Conservation (phyloP, 2,113 vertebrate genomes). For the Beaufortia kweichowensis region DNA sequence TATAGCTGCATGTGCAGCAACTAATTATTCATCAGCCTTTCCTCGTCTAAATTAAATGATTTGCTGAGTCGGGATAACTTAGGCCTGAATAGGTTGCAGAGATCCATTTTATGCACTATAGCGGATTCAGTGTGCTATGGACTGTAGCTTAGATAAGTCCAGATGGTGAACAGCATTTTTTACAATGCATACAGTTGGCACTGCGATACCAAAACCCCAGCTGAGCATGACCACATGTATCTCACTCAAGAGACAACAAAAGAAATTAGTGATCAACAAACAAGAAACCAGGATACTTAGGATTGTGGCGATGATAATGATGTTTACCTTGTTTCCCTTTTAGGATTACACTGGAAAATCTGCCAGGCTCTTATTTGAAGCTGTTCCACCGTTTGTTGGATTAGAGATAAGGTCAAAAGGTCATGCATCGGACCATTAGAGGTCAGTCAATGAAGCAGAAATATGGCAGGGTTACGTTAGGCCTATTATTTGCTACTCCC, state of each 20-base stretch:
- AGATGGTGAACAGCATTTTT: background rate
- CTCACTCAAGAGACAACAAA: background rate
- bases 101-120: background rate
- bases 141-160: too few species aligned
- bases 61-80: background rate
- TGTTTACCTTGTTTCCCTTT: background rate
- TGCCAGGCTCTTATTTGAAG: background rate
- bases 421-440: background rate
- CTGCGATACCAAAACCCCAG: background rate
- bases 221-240: background rate
- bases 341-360: background rate
- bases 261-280: constrained; percentile 6
- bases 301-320: background rate
- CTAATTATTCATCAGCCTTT: constrained; percentile 18
- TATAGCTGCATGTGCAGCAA: constrained; percentile 3
- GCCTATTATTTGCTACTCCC: background rate
- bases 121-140: background rate
- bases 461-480: background rate
- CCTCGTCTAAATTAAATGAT: background rate
- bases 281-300: background rate
- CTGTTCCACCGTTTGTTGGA: background rate
- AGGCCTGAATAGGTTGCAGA: background rate
- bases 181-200: background rate
- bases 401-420: background rate
- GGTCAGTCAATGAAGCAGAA: background rate